Evolutionary conservation across 2,888 invertebrate genomes (phyloP).

Genomic region (Plebejus melissa): DNA sequence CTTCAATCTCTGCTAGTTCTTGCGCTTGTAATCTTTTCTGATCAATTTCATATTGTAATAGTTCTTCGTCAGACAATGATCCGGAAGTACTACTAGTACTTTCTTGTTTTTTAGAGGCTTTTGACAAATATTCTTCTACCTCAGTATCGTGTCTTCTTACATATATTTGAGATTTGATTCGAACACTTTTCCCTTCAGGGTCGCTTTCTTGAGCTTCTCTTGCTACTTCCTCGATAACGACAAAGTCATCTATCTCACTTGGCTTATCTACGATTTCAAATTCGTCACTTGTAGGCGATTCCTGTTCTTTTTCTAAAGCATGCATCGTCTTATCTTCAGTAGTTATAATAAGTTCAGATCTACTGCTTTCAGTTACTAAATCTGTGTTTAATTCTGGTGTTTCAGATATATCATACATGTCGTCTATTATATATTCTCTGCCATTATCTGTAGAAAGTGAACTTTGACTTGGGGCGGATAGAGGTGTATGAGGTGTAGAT

Average conservation of each 20-base stretch:
- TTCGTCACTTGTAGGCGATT: slow-evolving; percentile 90
- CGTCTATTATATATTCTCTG: slow-evolving; percentile 80
- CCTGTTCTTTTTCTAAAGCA: slow-evolving; percentile 77
- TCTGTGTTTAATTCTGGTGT: slow-evolving; percentile 79
- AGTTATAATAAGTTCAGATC: slow-evolving; percentile 80
- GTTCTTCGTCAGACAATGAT: slow-evolving; percentile 80
- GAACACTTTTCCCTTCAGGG: slow-evolving; percentile 88
- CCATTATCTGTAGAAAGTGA: slow-evolving; percentile 83
- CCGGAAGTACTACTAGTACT: slow-evolving; percentile 78
- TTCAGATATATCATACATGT: slow-evolving; percentile 79
- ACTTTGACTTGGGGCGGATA: slow-evolving; percentile 81
- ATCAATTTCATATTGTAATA: slow-evolving; percentile 83
- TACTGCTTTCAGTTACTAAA: slow-evolving; percentile 64
- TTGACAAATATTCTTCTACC: slow-evolving; percentile 84
- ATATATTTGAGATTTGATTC: slow-evolving; percentile 78
- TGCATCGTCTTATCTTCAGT: slow-evolving; percentile 79
- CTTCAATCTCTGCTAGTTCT: slow-evolving; percentile 80
- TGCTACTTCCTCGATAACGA: slow-evolving; percentile 92
- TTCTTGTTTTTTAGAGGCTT: slow-evolving; percentile 83
- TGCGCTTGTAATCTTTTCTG: slow-evolving; percentile 75
- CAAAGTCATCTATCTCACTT: slow-evolving; percentile 91
- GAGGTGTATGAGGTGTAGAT: slow-evolving; percentile 80
- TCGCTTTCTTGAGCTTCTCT: slow-evolving; percentile 91
- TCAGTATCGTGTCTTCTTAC: slow-evolving; percentile 83
- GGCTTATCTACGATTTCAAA: slow-evolving; percentile 94